Base-by-base conservation (phyloP, 2,888 invertebrate species). In the Resseliella maxima region DNA sequence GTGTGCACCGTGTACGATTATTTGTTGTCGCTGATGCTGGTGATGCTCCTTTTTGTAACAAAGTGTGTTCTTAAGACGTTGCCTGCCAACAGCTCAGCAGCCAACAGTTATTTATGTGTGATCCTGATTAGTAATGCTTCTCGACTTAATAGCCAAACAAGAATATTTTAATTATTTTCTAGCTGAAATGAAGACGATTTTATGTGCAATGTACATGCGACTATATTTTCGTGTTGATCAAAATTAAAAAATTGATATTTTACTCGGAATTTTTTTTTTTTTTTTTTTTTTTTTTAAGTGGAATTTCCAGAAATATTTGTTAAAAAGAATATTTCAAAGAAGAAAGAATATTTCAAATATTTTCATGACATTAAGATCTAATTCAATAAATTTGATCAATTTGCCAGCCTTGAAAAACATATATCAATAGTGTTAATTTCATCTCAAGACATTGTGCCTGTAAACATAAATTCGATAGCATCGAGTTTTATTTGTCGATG, bases 161-260 rank as follows among this genome's bases (percentile, higher is more conserved):
- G 85, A 85, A 41, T 41, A 85, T 85, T 85, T 85, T 85, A 85
- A 85, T 85, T 46, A 85, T 85, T 41, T 85, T 45, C 46, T 85
- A n/a, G 46, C 41, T 15, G 18, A 12, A 36, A 24, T 45, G 45
- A 85, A 46, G 18, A 31, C 31, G 72, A 31, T 59, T 31, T 35
- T 0, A 27, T 27, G 18, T 15, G n/a, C 27, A n/a, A n/a, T n/a
- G n/a, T n/a, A 35, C 72, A 72, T 15, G 31, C 72, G 31, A 72
- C 31, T 12, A n/a, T n/a, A n/a, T n/a, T n/a, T n/a, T n/a, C n/a
- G n/a, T n/a, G n/a, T 24, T 24, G 35, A 18, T 15, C 31, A 31
- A 1, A 12, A 72, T 72, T 31, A 72, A 59, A n/a, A 50, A 50
- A 50, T n/a, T 18, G 50, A 50, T 10, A 2, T 10, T 50, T 50